Percentiles rank a stretch among this genome's conserved stretches.
phyloP scores from a whole-genome alignment of 2,888 invertebrate genomes.

The Parnassius orleans region DNA sequence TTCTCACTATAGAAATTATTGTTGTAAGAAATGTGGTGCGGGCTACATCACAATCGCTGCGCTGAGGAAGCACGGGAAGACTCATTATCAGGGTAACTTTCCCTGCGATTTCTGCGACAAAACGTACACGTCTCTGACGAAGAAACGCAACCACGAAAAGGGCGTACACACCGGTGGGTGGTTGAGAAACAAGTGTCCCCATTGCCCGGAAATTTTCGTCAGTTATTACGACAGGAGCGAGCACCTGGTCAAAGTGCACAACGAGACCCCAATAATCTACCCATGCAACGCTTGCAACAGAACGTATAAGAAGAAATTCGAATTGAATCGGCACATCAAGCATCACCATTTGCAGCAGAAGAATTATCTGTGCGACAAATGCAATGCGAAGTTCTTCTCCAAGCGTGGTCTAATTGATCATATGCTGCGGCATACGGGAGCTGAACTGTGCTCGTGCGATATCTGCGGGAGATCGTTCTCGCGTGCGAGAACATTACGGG shows the following conservation, averaged over 20 bases:
- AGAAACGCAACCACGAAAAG: constrained; percentile 70
- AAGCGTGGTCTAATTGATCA: constrained; percentile 68
- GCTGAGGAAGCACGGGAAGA: constrained; percentile 70
- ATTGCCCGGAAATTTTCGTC: constrained; percentile 69
- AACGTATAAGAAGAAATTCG: constrained; percentile 70
- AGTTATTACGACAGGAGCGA: constrained; percentile 72
- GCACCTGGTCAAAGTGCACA: constrained; percentile 65
- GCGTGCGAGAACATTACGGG: constrained; percentile 56
- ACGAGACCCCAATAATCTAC: constrained; percentile 57
- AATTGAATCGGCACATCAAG: constrained; percentile 67
- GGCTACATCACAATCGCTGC: constrained; percentile 72
- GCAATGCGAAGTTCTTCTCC: constrained; percentile 70
- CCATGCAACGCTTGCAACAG: constrained; percentile 73
- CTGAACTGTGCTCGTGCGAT: constrained; percentile 56
- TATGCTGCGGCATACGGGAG: constrained; percentile 57
- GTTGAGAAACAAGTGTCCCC: constrained; percentile 72
- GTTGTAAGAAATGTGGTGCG: constrained; percentile 70
- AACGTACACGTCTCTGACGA: constrained; percentile 72
- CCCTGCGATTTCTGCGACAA: constrained; percentile 78
- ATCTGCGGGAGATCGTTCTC: constrained; percentile 65
- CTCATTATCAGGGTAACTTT: constrained; percentile 74
- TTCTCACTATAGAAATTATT: constrained; percentile 72
- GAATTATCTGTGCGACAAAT: constrained; percentile 65
- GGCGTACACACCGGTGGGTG: constrained; percentile 73
- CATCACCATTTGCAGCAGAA: constrained; percentile 71